phyloP scores from a whole-genome alignment of 2,888 invertebrate genomes.

The Tachina lurida region DNA sequence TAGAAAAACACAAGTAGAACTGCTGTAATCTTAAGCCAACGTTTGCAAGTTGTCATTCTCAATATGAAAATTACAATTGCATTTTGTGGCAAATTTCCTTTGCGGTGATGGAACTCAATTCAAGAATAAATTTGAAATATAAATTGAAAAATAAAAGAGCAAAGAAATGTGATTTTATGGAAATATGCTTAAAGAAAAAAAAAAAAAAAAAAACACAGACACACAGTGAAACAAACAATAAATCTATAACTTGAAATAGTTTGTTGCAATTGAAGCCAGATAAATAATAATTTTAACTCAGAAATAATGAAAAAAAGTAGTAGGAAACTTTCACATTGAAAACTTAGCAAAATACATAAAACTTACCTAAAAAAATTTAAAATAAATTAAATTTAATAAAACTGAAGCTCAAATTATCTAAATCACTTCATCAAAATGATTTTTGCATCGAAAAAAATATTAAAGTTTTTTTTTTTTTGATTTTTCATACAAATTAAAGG shows the following conservation, averaged over 20 bases:
- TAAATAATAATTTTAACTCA: neutral
- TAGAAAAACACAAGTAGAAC: neutral
- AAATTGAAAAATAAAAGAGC: conserved; percentile 53
- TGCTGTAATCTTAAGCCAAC: neutral
- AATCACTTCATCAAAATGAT: no score
- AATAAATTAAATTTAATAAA: no score
- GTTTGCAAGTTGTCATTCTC: conserved; percentile 30
- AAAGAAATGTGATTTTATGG: conserved; percentile 48
- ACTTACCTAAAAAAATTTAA: no score
- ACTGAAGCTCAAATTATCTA: no score
- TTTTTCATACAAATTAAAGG: no score
- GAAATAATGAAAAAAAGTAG: neutral
- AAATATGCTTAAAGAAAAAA: conserved; percentile 51
- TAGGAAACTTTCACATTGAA: no score
- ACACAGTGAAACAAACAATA: conserved; percentile 17
- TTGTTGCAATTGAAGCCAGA: neutral
- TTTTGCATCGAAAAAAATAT: no score
- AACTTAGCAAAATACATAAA: no score
- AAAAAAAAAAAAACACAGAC: neutral
- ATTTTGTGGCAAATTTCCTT: conserved; percentile 67
- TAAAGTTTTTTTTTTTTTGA: no score
- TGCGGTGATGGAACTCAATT: conserved; percentile 71
- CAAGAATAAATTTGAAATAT: conserved; percentile 63
- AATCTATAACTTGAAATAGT: conserved; percentile 25
- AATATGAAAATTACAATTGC: conserved; percentile 41